Conservation (phyloP, 2,113 vertebrate species). For the Triplophysa tibetana region DNA sequence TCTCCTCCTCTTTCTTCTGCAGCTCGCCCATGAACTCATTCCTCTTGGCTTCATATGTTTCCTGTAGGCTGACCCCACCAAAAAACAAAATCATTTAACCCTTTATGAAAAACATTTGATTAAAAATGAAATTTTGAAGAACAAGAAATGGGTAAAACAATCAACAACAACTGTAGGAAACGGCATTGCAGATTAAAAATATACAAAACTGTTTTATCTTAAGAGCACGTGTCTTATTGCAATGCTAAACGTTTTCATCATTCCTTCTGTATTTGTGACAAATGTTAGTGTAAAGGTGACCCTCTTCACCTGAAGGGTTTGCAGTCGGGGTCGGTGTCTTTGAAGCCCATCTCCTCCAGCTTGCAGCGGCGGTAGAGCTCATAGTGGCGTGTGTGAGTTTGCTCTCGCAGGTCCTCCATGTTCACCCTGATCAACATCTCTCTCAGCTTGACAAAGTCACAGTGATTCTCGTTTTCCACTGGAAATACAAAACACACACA, state of each 20-base stretch:
- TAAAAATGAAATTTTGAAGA: too few relatives aligned
- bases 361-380: constrained; percentile 97
- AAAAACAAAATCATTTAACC: neutral
- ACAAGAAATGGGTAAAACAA: neutral
- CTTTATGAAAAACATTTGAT: neutral
- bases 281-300: neutral
- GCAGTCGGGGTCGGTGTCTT: constrained; percentile 96
- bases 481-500: constrained; percentile 38
- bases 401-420: constrained; percentile 98
- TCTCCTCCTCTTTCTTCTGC: constrained; percentile 98
- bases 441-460: constrained; percentile 95
- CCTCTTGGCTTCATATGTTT: constrained; percentile 97
- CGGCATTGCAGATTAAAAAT: too few relatives aligned
- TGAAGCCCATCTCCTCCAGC: constrained; percentile 98
- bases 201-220: too few relatives aligned
- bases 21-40: constrained; percentile 97
- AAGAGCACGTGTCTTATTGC: too few relatives aligned
- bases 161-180: neutral
- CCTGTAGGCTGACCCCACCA: constrained; percentile 83
- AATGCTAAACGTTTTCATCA: too few relatives aligned
- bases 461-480: constrained; percentile 99
- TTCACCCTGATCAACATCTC: constrained; percentile 98
- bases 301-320: constrained; percentile 91
- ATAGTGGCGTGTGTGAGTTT: constrained; percentile 95
- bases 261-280: too few relatives aligned